Evolutionary conservation across 2,888 invertebrate genomes (phyloP).

Genomic region (Amiota mariae): DNA sequence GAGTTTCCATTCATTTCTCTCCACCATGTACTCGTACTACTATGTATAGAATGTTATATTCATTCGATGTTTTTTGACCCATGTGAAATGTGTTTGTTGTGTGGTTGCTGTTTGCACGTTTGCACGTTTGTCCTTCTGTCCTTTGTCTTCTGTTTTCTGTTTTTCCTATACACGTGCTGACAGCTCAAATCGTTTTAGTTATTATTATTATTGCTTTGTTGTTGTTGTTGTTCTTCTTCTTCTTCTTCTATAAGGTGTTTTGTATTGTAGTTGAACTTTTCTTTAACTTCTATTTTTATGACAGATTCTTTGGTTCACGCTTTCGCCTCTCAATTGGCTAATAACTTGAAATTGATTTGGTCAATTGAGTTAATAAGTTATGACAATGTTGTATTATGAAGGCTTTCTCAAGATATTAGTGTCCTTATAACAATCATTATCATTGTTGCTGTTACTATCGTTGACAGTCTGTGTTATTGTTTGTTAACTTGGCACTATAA

Average conservation of each 20-base stretch:
- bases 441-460: not conserved
- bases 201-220: slow-evolving; percentile 20
- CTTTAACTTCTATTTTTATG: slow-evolving; percentile 15
- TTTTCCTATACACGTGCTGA: slow-evolving; percentile 8
- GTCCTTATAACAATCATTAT: not conserved
- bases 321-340: slow-evolving; percentile 9
- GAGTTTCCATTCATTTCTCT: no score
- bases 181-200: slow-evolving; percentile 21
- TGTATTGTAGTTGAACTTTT: slow-evolving; percentile 6
- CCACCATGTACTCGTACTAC: not conserved
- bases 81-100: no score
- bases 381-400: not conserved
- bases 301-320: not conserved
- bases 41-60: not conserved
- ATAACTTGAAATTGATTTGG: slow-evolving; percentile 25
- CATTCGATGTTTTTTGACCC: not conserved
- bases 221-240: slow-evolving; percentile 29
- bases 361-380: slow-evolving; percentile 12
- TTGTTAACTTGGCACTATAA: no score
- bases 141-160: no score
- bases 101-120: no score
- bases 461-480: no score
- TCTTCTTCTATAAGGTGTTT: not conserved
- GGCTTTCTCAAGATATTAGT: not conserved
- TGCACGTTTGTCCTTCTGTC: no score